Conservation (phyloP, 2,797 vertebrate species). For the Leuciscus waleckii region DNA sequence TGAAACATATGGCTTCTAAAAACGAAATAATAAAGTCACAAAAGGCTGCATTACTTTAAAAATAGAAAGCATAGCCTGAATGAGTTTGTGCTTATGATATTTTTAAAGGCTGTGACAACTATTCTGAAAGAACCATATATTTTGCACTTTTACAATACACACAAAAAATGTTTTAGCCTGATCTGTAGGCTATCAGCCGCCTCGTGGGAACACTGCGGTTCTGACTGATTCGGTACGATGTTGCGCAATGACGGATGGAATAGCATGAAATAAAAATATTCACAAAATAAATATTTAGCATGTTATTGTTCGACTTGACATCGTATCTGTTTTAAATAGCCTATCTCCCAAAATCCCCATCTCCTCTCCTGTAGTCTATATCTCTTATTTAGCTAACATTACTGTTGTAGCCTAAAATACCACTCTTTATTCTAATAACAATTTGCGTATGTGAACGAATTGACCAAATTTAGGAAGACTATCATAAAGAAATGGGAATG, state of each 20-base stretch:
- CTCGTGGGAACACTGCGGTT: not conserved
- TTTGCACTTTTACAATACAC: not conserved
- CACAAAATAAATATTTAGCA: too few relatives aligned
- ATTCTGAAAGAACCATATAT: not conserved
- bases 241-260: not conserved
- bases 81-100: not conserved
- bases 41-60: not conserved
- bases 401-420: not conserved
- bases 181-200: not conserved
- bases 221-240: not conserved
- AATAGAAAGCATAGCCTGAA: too few relatives aligned
- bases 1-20: not conserved
- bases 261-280: not conserved
- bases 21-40: not conserved
- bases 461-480: not conserved
- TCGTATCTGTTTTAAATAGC: too few relatives aligned
- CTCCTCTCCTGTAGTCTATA: not conserved
- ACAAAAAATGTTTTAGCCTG: not conserved
- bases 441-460: not conserved
- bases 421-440: not conserved
- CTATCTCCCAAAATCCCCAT: too few relatives aligned
- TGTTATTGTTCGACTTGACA: too few relatives aligned
- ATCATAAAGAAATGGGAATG: rapidly evolving
- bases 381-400: not conserved
- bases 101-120: not conserved